Conservation (phyloP, 2,888 invertebrate genomes). For the Lordiphosa fenestrarum region DNA sequence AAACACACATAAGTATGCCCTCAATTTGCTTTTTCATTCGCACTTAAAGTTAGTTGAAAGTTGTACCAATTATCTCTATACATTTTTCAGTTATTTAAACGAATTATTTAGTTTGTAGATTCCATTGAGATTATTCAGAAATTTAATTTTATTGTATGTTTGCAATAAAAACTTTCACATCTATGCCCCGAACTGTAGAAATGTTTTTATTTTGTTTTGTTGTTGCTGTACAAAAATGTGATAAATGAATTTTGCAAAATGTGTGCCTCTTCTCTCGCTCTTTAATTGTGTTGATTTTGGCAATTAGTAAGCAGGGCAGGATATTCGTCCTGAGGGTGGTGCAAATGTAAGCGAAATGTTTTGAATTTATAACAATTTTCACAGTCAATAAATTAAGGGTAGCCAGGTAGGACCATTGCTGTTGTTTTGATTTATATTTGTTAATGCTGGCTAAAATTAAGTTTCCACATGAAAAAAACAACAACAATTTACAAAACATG, state of each 20-base stretch:
- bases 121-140: too few species aligned
- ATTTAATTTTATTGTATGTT: too few species aligned
- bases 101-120: too few species aligned
- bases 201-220: background rate
- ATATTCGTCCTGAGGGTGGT: background rate
- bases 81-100: too few species aligned
- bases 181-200: background rate
- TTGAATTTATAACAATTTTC: slow-evolving; percentile 51
- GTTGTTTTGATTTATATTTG: too few species aligned
- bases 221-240: slow-evolving; percentile 27
- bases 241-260: slow-evolving; percentile 49
- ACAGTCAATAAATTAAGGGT: slow-evolving; percentile 23
- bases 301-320: slow-evolving; percentile 36
- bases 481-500: too few species aligned
- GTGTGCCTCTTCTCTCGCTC: background rate
- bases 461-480: background rate
- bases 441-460: background rate
- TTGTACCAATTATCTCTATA: background rate
- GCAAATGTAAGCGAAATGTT: slow-evolving; percentile 38
- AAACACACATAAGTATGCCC: too few species aligned
- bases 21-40: too few species aligned
- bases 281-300: slow-evolving; percentile 45
- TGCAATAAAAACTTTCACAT: background rate
- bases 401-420: background rate
- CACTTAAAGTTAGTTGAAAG: too few species aligned